phyloP scores from a whole-genome alignment of 1,140 invertebrate species.

The Nebria ingens region DNA sequence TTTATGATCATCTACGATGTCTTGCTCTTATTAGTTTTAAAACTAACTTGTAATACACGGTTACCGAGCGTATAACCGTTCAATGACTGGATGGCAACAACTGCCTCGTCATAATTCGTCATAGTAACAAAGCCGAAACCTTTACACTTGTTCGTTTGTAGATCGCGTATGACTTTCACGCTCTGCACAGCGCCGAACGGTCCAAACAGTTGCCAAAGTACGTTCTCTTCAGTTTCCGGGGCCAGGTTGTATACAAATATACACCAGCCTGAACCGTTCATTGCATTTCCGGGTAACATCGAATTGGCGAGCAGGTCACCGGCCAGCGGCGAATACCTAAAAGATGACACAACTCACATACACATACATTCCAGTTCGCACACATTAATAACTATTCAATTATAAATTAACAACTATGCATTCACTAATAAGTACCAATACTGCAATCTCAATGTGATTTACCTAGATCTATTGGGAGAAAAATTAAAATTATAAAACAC shows the following conservation, averaged over 20 bases:
- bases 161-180: conserved; percentile 95
- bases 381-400: too few species aligned
- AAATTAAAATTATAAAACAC: too few species aligned
- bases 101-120: conserved; percentile 98
- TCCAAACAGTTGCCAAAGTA: conserved; percentile 97
- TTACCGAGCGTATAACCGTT: conserved; percentile 97
- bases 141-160: conserved; percentile 98
- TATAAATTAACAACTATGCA: too few species aligned
- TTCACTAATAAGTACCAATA: too few species aligned
- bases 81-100: conserved; percentile 92
- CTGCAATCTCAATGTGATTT: too few species aligned
- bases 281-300: conserved; percentile 70
- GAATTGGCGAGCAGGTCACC: conserved; percentile 83
- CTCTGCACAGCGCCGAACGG: conserved; percentile 98
- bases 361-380: too few species aligned
- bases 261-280: conserved; percentile 87
- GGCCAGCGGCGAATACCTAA: conserved; percentile 87
- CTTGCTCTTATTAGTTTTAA: conserved; percentile 92
- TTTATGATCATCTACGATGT: conserved; percentile 61
- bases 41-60: conserved; percentile 95
- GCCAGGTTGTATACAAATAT: conserved; percentile 99
- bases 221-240: conserved; percentile 96
- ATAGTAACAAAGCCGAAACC: conserved; percentile 99
- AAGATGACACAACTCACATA: conserved; percentile 23
- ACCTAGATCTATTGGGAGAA: not conserved